Base-by-base conservation (phyloP, 2,797 vertebrate genomes). In the Zenarchopterus dispar region DNA sequence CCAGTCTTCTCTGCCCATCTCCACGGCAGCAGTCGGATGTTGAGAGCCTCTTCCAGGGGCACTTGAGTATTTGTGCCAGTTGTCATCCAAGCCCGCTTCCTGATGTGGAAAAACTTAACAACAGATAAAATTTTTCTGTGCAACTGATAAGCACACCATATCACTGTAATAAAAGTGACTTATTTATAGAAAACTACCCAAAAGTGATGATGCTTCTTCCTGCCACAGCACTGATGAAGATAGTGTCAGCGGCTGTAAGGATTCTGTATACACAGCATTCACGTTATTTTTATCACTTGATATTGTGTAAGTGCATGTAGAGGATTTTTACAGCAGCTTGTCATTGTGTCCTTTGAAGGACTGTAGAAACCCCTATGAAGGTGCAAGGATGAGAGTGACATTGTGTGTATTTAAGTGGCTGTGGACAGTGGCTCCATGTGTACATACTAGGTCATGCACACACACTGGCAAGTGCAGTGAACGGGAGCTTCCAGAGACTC, bases 1-100 rank as follows among this genome's bases (percentile, higher is more conserved):
- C 23, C 44, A 39, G 16, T n/a, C 26, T 64, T 56, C 63, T 49
- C 43, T 41, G 18, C 17, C 52, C 22, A 60, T 57, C 68, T 73
- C 23, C 48, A 10, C 67, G 45, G 58, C 56, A 71, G 44, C 64
- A 71, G 67, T 33, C 49, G 13, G 46, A 43, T 52, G 66, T 72
- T 55, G 47, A 61, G 21, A 58, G 62, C 53, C 46, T 77, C 77
- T 61, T 67, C 60, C 66, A 79, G 77, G 65, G 73, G 46, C 56
- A 70, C 48, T 58, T 55, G 33, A 45, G 49, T 52, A 45, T 9
- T 33, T 41, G 22, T 56, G 26, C 44, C 2, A 15, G 43, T 43
- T 15, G 18, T 68, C 18, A 33, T 45, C n/a, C 22, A 28, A 22
- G 26, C 47, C 45, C 42, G 13, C 26, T 39, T 64, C 28, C 24